A percentile compares a stretch with the other conserved stretches of the same genome.
Evolutionary conservation across 2,797 vertebrate genomes (phyloP).

Genomic region (Rhadinocentrus ornatus): DNA sequence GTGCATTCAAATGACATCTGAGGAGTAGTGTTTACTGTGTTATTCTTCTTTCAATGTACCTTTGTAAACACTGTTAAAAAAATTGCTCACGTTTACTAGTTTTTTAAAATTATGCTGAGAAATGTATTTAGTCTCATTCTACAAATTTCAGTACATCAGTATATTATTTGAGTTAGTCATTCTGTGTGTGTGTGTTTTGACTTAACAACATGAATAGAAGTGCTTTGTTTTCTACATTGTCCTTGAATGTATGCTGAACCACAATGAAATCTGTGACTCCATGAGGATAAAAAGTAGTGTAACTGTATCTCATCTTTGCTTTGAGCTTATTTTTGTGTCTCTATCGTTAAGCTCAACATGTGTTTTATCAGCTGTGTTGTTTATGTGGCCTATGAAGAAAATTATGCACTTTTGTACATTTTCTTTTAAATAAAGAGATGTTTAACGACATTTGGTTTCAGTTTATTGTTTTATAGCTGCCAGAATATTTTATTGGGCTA

Average conservation of each 20-base stretch:
- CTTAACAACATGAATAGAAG: slow-evolving; percentile 26
- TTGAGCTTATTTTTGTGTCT: slow-evolving; percentile 56
- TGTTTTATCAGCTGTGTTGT: slow-evolving; percentile 60
- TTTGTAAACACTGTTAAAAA: slow-evolving; percentile 67
- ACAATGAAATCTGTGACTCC: slow-evolving; percentile 51
- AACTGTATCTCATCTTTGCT: slow-evolving; percentile 41
- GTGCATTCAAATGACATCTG: slow-evolving; percentile 36
- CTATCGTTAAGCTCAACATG: slow-evolving; percentile 42
- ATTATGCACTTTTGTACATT: slow-evolving; percentile 73
- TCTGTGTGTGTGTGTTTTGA: slow-evolving; percentile 37
- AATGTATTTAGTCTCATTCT: slow-evolving; percentile 57
- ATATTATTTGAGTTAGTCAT: slow-evolving; percentile 50
- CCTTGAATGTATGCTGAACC: slow-evolving; percentile 53
- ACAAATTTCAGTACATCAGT: slow-evolving; percentile 43
- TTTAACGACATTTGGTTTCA: slow-evolving; percentile 17
- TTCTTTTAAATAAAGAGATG: slow-evolving; percentile 67
- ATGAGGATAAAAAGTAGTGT: slow-evolving; percentile 44
- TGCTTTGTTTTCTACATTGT: slow-evolving; percentile 64
- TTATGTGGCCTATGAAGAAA: slow-evolving; percentile 56
- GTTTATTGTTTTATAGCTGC: slow-evolving; percentile 6
- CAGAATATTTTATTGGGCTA: neutral
- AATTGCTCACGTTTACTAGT: slow-evolving; percentile 57
- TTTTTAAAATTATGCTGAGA: slow-evolving; percentile 73
- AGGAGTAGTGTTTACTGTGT: slow-evolving; percentile 43
- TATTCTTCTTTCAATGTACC: slow-evolving; percentile 49